These are phyloP conservation scores for Tenebrio molitor DNA, from an alignment of 1,140 invertebrate species.

Conservation along the genomic window DNA sequence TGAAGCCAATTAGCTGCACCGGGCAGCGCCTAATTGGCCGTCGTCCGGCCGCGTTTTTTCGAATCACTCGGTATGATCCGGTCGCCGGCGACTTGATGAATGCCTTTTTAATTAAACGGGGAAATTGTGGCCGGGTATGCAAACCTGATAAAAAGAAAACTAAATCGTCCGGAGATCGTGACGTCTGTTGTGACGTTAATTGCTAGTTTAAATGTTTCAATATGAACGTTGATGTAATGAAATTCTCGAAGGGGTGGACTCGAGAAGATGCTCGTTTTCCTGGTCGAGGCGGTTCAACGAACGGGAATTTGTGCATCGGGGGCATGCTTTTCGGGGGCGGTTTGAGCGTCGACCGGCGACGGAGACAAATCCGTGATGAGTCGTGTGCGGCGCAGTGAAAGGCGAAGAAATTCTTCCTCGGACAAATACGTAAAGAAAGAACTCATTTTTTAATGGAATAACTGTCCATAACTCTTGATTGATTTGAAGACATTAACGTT, in stretches of 20 bases:
- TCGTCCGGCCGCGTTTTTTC: constrained; percentile 8
- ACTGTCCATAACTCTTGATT: not conserved
- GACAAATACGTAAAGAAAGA: not conserved
- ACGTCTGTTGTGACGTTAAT: constrained; percentile 48
- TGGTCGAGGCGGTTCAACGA: constrained; percentile 20
- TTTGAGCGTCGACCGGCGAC: no score
- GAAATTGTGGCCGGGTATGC: constrained; percentile 26
- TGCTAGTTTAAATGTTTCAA: constrained; percentile 49
- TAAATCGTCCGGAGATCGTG: constrained; percentile 41
- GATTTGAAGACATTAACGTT: no score
- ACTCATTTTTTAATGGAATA: not conserved
- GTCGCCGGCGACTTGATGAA: constrained; percentile 34
- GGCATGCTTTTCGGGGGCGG: no score
- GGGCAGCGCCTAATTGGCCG: constrained; percentile 6
- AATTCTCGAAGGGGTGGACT: constrained; percentile 46
- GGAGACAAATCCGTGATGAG: not conserved
- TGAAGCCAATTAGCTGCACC: not conserved
- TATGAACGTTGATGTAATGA: constrained; percentile 43
- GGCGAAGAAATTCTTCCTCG: not conserved
- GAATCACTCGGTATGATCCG: constrained; percentile 10
- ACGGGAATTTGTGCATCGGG: constrained; percentile 22
- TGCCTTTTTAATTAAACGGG: constrained; percentile 49
- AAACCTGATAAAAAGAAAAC: constrained; percentile 21
- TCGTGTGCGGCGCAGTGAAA: not conserved
- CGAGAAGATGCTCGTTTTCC: constrained; percentile 20